These are phyloP conservation scores for Ceramica pisi DNA, from an alignment of 2,888 invertebrate species.

Conservation along the genomic window DNA sequence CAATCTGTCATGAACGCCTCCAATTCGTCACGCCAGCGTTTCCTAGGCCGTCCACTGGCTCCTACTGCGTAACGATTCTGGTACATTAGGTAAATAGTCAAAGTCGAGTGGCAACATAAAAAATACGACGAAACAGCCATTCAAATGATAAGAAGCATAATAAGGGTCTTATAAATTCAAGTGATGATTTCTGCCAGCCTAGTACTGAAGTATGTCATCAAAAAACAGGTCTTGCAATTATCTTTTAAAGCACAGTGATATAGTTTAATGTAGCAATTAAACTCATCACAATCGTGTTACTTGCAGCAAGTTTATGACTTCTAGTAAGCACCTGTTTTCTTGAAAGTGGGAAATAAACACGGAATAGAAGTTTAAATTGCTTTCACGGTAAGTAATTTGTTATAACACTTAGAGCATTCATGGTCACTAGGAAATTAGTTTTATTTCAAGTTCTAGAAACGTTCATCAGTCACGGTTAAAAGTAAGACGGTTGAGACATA, in stretches of 20 bases:
- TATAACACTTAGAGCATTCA: conserved; percentile 11
- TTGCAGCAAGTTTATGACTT: conserved; percentile 30
- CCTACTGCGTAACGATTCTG: too few relatives aligned
- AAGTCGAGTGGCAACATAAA: neutral
- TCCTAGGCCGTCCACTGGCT: too few relatives aligned
- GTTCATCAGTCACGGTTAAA: conserved; percentile 25
- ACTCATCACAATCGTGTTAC: conserved; percentile 22
- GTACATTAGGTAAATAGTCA: too few relatives aligned
- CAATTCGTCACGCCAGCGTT: too few relatives aligned
- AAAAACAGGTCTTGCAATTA: conserved; percentile 4
- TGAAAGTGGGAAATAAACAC: conserved; percentile 35
- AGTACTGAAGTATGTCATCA: neutral
- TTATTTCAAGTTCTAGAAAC: conserved; percentile 9
- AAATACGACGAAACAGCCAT: neutral
- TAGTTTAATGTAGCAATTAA: conserved; percentile 24
- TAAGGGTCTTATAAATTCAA: neutral
- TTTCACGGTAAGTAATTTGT: conserved; percentile 34
- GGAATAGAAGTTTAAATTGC: conserved; percentile 23
- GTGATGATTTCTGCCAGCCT: too few relatives aligned
- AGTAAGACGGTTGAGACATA: conserved; percentile 4
- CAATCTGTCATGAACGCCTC: too few relatives aligned
- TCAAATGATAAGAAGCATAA: neutral
- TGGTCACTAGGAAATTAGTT: neutral
- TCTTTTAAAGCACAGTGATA: conserved; percentile 9
- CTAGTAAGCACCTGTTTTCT: conserved; percentile 28